Evolutionary conservation across 1,140 invertebrate genomes (phyloP), one percentile per base, ranked within the genome.

Genomic region (Drosophila eugracilis): DNA sequence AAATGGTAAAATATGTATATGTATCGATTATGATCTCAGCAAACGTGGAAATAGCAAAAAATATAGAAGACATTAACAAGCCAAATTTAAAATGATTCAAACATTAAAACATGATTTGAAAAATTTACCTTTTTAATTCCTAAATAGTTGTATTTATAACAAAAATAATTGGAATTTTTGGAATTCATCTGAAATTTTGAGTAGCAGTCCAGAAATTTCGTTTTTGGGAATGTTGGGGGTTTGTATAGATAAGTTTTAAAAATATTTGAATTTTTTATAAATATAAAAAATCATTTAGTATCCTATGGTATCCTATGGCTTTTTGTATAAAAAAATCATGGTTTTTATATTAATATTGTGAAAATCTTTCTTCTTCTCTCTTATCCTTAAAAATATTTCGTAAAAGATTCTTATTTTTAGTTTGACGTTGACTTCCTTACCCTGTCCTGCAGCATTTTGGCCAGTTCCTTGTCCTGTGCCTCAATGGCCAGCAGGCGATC

Each of bases 381-480:
- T 10, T 19, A 39, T 17, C 17, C 5, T 1, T 3, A 0, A 12
- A 19, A 12, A 10, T 19, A 1, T 3, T 4, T 15, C 7, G 12
- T 2, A 24, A 4, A 9, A 5, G 6, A 14, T 7, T 9, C 1
- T 7, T 9, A 24, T 9, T 9, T 3, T 14, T 24, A n/a, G 21
- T 9, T 12, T 21, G 5, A 34, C 39, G 12, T 52, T 1, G 26
- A 1, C 2, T 1, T 4, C 30, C 52, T 80, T 78, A 94, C 96
- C 86, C 96, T 95, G 88, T 98, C 97, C 90, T 99, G 97, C 36
- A 99, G 92, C 89, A 98, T 94, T 83, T 95, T 94, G 0, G 97
- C 97, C 2, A 98, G 92, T 91, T 98, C 96, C 44, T 96, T 95
- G 91, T 99, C 97, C 90, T 98, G 97, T 4, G 96, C 96, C 92